Percentiles rank a stretch among this genome's conserved stretches.
Evolutionary conservation across 2,888 invertebrate genomes (phyloP).

Genomic region (Agrotis segetum): DNA sequence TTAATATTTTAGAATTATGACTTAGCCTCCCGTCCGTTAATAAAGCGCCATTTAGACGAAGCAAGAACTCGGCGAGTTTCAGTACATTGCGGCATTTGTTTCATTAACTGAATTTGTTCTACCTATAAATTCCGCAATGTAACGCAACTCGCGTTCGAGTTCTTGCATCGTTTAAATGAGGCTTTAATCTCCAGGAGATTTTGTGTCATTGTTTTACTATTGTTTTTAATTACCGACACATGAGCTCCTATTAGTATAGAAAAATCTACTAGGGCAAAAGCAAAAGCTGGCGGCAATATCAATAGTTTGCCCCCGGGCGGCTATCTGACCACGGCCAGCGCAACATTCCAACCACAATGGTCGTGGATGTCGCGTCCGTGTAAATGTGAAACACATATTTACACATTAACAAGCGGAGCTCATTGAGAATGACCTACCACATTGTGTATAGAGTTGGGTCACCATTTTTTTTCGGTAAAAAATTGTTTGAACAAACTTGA

Average conservation of each 20-base stretch:
- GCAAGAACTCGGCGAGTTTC: too few relatives aligned
- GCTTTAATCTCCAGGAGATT: too few relatives aligned
- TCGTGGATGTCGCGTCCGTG: constrained; percentile 68
- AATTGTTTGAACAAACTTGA: constrained; percentile 42
- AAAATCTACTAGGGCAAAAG: neutral
- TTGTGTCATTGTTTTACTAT: too few relatives aligned
- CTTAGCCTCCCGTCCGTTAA: too few relatives aligned
- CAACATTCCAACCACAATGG: constrained; percentile 60
- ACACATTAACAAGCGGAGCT: constrained; percentile 79
- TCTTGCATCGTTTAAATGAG: too few relatives aligned
- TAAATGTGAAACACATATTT: constrained; percentile 82
- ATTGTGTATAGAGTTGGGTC: constrained; percentile 78
- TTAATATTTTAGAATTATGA: too few relatives aligned
- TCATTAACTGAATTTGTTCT: too few relatives aligned
- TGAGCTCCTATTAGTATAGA: neutral
- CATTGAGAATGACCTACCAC: constrained; percentile 84
- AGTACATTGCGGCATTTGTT: too few relatives aligned
- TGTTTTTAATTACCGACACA: too few relatives aligned
- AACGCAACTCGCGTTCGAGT: too few relatives aligned
- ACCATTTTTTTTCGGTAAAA: constrained; percentile 69
- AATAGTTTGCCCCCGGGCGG: constrained; percentile 14
- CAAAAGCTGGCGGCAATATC: constrained; percentile 28
- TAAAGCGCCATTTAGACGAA: too few relatives aligned
- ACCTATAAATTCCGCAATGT: too few relatives aligned
- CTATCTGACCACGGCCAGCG: constrained; percentile 21